A percentile compares a stretch with the other conserved stretches of the same genome.
Evolutionary conservation across 2,797 vertebrate genomes (phyloP).

Genomic region (Delichon dasypus): DNA sequence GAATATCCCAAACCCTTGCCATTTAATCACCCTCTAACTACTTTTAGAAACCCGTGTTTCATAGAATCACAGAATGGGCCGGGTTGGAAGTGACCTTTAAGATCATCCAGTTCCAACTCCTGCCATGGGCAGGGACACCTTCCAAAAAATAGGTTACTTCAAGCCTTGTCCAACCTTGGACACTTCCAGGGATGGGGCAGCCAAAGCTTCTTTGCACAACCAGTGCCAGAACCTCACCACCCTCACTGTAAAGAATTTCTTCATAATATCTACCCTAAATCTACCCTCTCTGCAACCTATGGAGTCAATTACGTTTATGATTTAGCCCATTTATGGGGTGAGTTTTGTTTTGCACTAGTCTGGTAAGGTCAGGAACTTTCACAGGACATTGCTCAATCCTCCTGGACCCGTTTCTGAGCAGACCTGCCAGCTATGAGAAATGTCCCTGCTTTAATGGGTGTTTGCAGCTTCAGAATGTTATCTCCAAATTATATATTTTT

Average conservation of each 20-base stretch:
- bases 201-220: neutral
- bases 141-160: neutral
- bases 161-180: neutral
- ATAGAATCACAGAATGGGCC: neutral
- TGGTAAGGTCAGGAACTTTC: conserved; percentile 3
- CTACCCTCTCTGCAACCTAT: neutral
- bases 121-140: neutral
- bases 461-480: neutral
- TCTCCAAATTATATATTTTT: neutral
- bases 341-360: neutral
- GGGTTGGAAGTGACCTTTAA: neutral
- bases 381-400: conserved; percentile 4
- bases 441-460: neutral
- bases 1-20: neutral
- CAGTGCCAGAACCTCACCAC: neutral
- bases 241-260: neutral
- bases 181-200: neutral
- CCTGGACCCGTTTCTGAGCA: neutral
- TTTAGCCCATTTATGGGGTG: neutral
- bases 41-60: neutral
- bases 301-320: neutral
- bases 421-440: neutral
- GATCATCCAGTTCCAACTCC: neutral
- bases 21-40: neutral
- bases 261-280: neutral